Base-by-base conservation (phyloP, 35 echinoderm and acorn worm species). In the Heliocidaris tuberculata region DNA sequence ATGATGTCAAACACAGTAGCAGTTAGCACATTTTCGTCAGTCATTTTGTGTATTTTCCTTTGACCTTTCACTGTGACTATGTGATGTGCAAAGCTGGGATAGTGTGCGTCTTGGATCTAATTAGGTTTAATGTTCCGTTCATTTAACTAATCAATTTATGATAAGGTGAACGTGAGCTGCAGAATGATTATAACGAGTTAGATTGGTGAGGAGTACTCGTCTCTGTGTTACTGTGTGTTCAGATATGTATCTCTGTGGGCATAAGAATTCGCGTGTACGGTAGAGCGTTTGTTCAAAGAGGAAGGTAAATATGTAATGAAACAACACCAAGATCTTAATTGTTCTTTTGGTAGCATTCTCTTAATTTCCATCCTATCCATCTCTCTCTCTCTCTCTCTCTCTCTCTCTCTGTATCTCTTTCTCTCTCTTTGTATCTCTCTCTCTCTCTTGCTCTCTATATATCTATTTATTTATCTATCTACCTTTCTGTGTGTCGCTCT, bases 41-140 rank as follows among this genome's bases (percentile, higher is more conserved):
- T 56, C 52, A 56, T 56, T 56, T 27, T n/a, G 21, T 78, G 65
- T 78, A n/a, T 78, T n/a, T 86, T 86, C n/a, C 85, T 32, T 12
- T 89, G 87, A 32, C 87, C 87, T 89, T 89, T 89, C 31, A 19
- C 87, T 16, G 9, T 48, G 31, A 47, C 12, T 89, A 13, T 13
- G 87, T 19, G 87, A 47, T 48, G 31, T 47, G 47, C 47, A 89
- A 29, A 85, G 15, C 70, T 29, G 70, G n/a, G 70, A 15, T 29
- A 42, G 65, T 4, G 27, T 27, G 31, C 32, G 31, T 89, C 87
- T 89, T 48, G 15, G 8, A 89, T n/a, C 31, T 89, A 89, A 89
- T 89, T 89, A 42, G 87, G 31, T 89, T 89, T 89, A 89, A 89
- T 89, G 87, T 89, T 48, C 87, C 32, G 87, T 89, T 89, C 87